Percentiles rank a stretch among this genome's conserved stretches.
phyloP scores from a whole-genome alignment of 2,113 vertebrate species.

The Cephalopholis sonnerati region DNA sequence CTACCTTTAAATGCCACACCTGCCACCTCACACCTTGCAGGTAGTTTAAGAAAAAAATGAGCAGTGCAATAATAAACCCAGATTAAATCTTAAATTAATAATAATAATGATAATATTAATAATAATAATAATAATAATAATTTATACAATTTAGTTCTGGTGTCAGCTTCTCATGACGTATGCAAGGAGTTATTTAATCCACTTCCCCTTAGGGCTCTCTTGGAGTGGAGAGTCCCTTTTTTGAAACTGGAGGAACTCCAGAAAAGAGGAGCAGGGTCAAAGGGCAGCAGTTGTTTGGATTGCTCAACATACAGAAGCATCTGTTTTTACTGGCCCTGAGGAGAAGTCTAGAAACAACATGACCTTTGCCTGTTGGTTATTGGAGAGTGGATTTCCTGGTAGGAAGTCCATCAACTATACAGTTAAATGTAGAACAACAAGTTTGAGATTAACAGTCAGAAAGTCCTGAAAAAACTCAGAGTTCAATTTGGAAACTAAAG shows the following conservation, averaged over 20 bases:
- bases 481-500: not conserved
- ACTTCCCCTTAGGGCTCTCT: not conserved
- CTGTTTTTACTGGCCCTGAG: slow-evolving; percentile 8
- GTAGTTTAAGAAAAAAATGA: not conserved
- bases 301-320: not conserved
- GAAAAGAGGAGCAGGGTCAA: not conserved
- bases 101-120: no score
- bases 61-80: not conserved
- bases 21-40: not conserved
- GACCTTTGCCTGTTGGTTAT: slow-evolving; percentile 17
- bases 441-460: not conserved
- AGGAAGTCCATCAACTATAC: not conserved
- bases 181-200: not conserved
- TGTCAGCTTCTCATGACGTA: not conserved
- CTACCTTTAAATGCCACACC: not conserved
- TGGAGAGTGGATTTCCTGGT: not conserved
- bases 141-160: not conserved
- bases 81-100: not conserved
- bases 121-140: no score
- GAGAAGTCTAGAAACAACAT: slow-evolving; percentile 15
- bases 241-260: no score
- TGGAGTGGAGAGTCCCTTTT: no score
- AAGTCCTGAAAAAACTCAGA: not conserved
- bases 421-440: not conserved
- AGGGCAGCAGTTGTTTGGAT: not conserved